Base-by-base conservation (phyloP, 2,113 vertebrate species). In the Datnioides undecimradiatus region DNA sequence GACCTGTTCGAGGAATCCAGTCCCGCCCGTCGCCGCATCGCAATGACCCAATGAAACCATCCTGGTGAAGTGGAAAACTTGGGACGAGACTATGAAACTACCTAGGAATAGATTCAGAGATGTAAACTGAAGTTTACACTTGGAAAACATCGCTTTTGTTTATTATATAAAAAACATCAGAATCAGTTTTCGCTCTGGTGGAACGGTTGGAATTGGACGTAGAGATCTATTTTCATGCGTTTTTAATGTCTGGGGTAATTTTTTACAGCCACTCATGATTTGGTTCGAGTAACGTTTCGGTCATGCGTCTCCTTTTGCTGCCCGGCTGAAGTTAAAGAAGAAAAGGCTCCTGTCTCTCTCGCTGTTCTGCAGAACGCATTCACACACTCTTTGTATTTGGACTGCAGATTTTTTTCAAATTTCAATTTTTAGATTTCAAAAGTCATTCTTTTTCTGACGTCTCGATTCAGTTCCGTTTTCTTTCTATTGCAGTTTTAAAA, bases 401-500 rank as follows among this genome's bases (percentile, higher is more conserved):
- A 89, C 80, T 79, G 60, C 80, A 82, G 83, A 72, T 84, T 86
- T 48, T 88, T 92, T 92, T 88, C 73, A 80, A 86, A 89, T 79
- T 74, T 89, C 52, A 79, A 78, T 79, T 88, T 81, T 89, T 90
- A 82, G 74, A 80, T 80, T 88, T 70, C 82, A 75, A 85, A 90
- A 79, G 69, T 90, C 68, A 71, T 84, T 90, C 54, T 92, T 86
- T 89, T 92, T 84, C 85, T 74, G 82, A 83, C 38, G 90, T 85
- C 84, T 91, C 59, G 46, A 78, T 86, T 88, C 63, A 90, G 54
- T 93, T 93, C 31, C 74, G 49, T 91, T 93, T 87, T 71, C 73
- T 91, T 91, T 94, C 81, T 92, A 85, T 86, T 87, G 92, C 93
- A 91, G 89, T 94, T 92, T 86, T 46, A 85, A 87, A 92, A 58